Base-by-base conservation (phyloP, 1,140 invertebrate species). In the Orchestia grillus region DNA sequence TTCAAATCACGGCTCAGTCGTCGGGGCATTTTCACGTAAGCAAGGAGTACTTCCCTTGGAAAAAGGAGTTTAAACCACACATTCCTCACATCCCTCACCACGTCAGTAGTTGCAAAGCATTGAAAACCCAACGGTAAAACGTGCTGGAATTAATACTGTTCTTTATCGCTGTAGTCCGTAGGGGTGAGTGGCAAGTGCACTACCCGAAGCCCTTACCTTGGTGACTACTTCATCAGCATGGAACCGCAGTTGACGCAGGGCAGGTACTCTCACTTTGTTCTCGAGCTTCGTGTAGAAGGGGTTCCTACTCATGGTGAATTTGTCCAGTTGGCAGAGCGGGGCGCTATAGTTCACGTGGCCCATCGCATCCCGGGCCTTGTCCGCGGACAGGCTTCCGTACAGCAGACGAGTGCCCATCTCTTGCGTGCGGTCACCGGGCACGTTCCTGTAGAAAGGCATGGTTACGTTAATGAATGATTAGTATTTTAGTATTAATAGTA, bases 211-310 rank as follows among this genome's bases (percentile, higher is more conserved):
- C 23, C 44, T 41, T 57, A 96, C 96, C 87, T 96, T 87, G 8
- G 88, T 40, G 43, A 90, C 95, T 0, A 62, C 44, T 57, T 96
- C 95, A 8, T 96, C 90, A 16, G 87, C 47, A 47, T 96, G 96
- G 95, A 96, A 96, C 11, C 41, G 45, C 8, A 96, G 95, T 0
- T 95, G n/a, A 3, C 96, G 43, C 41, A 91, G 11, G 19, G 87
- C 6, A 44, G 62, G 77, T 28, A 94, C 43, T 15, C 96, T 77
- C 28, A 91, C 43, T 36, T 94, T 95, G 95, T 96, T 95, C 90
- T 96, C 95, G 45, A 96, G 44, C 87, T 96, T 96, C 3, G 95
- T 23, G 40, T 95, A 95, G 45, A 96, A 53, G 0, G 96, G 96
- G 62, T 90, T 53, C 6, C 88, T 44, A 15, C 87, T 95, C 96